Evolutionary conservation across 2,888 invertebrate genomes (phyloP), one percentile per base, ranked within the genome.

Genomic region (Hoplodrina blanda): DNA sequence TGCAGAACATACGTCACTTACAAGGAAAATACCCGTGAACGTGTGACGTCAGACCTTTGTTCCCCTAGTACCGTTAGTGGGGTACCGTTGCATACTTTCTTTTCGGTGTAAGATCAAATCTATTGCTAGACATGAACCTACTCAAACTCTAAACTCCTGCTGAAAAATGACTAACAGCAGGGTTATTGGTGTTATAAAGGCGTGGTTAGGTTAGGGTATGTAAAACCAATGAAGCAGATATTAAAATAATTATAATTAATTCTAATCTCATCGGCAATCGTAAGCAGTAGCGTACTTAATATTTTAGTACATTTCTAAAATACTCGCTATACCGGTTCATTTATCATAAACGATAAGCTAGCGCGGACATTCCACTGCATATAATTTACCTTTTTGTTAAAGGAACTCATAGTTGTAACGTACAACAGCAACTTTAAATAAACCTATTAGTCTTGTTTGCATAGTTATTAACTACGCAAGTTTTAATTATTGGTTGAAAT

Each of bases 371-470:
- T 78, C 76, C 72, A 56, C 41, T 60, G 67, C 73, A 62, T 64
- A 61, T 73, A 73, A 66, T 77, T 73, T 77, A 62, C 70, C 67
- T 80, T 80, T 80, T 80, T 76, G 79, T 77, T 69, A 63, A 33
- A 77, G 71, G 49, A 65, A 69, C 67, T 57, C 25, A 70, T 52
- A 59, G 62, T 56, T 46, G 54, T 72, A 44, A 67, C 55, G 52
- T 62, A 69, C 20, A 68, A 55, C 37, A 63, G 49, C 62, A 44
- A 67, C 30, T 73, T 79, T 69, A 53, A 78, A 75, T 75, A 80
- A 54, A 49, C 59, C 56, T 69, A 71, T 64, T 63, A 67, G 68
- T 46, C 61, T 62, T 69, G 62, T 73, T 73, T 67, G 66, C 73
- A 67, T 76, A 73, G 65, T 68, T 61, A 70, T 66, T 59, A 62